Base-by-base conservation (phyloP, 2,888 invertebrate genomes). In the Conops quadrifasciatus region DNA sequence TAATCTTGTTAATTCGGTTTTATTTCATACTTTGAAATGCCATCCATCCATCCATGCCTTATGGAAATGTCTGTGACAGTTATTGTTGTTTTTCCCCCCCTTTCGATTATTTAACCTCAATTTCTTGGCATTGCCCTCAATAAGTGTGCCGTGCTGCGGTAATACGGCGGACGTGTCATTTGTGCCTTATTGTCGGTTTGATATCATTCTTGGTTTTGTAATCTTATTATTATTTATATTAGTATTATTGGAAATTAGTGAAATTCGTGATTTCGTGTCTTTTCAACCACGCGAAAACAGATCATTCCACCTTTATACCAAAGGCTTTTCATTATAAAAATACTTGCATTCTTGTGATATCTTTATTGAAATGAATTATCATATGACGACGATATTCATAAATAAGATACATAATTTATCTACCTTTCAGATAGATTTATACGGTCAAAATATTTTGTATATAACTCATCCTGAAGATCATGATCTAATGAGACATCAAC, bases 401-500 rank as follows among this genome's bases (percentile, higher is more conserved):
- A 58, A 16, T n/a, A 11, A 16, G 7, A n/a, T 15, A 65, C 21
- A 13, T n/a, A 5, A n/a, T 53, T 15, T 63, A 59, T 28, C 36
- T 15, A 15, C 11, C 15, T 28, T 68, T 1, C 89, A 95, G 92
- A 90, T 93, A 79, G 95, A 96, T 83, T 88, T 96, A 77, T 89
- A 95, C 83, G 93, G 93, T 19, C 91, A 92, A 85, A 93, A 91
- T 78, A 84, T 97, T 84, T 92, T 92, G 87, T 91, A 92, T 80
- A 93, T 94, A 85, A 90, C 94, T 56, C 93, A 94, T 85, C 88
- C 90, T n/a, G 90, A 92, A 80, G 92, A 97, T 85, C 93, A 93
- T 78, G 91, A 91, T 60, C 89, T 90, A 78, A 87, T 96, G 67
- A 88, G 89, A 65, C 88, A 89, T 65, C 91, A 91, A 77, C 86